Evolutionary conservation across 2,113 vertebrate species (phyloP).

Genomic region (Spermophilus dauricus): DNA sequence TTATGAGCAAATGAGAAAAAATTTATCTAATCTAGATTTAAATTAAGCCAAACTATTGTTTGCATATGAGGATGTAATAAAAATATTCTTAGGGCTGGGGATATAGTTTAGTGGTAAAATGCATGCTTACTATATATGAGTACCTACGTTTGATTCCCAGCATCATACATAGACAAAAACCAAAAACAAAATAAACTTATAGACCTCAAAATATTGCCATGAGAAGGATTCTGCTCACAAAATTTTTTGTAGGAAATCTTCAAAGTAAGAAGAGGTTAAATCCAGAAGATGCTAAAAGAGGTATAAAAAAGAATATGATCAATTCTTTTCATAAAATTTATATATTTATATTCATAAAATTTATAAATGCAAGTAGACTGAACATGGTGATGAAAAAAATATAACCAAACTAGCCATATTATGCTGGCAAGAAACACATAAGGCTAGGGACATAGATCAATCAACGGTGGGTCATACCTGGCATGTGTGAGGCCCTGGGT

Average conservation of each 20-base stretch:
- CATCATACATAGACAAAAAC: not conserved
- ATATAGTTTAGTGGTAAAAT: not conserved
- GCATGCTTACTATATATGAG: not conserved
- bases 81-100: not conserved
- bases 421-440: too few species aligned
- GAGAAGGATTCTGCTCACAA: too few species aligned
- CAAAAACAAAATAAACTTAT: not conserved
- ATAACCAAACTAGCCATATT: too few species aligned
- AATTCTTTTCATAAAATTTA: too few species aligned
- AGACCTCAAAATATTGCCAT: too few species aligned
- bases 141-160: not conserved
- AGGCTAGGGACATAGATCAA: too few species aligned
- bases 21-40: not conserved
- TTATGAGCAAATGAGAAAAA: not conserved
- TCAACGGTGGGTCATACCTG: too few species aligned
- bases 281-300: not conserved
- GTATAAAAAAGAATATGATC: not conserved
- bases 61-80: not conserved
- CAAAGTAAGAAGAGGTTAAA: not conserved
- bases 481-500: too few species aligned
- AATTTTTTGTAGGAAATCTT: too few species aligned
- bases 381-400: too few species aligned
- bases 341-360: too few species aligned
- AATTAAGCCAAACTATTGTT: not conserved
- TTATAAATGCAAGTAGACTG: too few species aligned